A percentile compares a stretch with the other conserved stretches of the same genome.
Conservation (phyloP, 2,888 invertebrate species). For the Polyommatus iphigenia region DNA sequence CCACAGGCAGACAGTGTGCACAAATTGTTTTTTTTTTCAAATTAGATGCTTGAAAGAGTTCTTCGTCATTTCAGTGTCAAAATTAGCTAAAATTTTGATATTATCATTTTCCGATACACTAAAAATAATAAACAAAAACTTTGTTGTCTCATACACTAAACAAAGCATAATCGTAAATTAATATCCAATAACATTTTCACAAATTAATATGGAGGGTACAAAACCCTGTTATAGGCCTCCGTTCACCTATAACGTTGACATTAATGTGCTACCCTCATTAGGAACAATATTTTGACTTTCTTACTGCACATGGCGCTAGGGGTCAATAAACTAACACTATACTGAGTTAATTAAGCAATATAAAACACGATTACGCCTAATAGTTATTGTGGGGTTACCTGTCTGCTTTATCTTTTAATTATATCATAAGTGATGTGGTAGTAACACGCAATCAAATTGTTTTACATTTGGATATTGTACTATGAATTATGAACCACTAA, state of each 20-base stretch:
- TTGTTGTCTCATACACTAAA: too few species aligned
- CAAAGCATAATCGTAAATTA: conserved; percentile 13
- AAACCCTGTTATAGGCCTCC: conserved; percentile 9
- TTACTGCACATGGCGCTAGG: conserved; percentile 23
- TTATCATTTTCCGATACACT: too few species aligned
- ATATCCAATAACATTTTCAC: conserved; percentile 21
- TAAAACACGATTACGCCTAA: conserved; percentile 19
- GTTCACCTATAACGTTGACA: neutral
- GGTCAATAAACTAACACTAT: conserved; percentile 11
- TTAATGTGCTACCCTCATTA: conserved; percentile 24
- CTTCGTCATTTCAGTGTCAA: too few species aligned
- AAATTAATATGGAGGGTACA: neutral
- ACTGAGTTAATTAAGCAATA: conserved; percentile 27
- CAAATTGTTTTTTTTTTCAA: too few species aligned
- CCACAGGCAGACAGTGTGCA: too few species aligned
- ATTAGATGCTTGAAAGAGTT: too few species aligned
- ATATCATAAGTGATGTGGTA: neutral
- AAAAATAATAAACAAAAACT: too few species aligned
- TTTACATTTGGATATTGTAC: neutral
- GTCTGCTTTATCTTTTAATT: conserved; percentile 27
- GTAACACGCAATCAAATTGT: conserved; percentile 3
- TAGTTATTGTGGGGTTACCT: conserved; percentile 15
- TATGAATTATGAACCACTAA: too few species aligned
- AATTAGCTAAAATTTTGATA: too few species aligned
- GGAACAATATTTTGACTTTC: conserved; percentile 15